Percentiles rank a stretch among this genome's conserved stretches.
Conservation (phyloP, 2,888 invertebrate genomes). For the Caenorhabditis sulstoni region DNA sequence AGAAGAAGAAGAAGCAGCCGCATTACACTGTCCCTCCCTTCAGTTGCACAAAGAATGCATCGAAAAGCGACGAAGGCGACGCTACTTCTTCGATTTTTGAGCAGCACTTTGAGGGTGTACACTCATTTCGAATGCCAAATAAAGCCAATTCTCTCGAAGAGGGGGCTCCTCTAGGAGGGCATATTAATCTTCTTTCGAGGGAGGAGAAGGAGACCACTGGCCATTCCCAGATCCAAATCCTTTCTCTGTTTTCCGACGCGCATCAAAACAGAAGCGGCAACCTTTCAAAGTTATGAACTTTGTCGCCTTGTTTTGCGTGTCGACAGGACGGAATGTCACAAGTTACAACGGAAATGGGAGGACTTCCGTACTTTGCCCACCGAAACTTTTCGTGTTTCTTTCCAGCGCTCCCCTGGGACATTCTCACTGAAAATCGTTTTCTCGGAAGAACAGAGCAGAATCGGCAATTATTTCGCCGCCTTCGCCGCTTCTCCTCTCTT, state of each 20-base stretch:
- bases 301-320: slow-evolving; percentile 3
- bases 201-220: neutral
- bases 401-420: neutral
- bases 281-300: slow-evolving; percentile 14
- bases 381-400: neutral
- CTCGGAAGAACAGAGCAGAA: neutral
- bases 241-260: slow-evolving; percentile 11
- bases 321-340: neutral
- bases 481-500: slow-evolving; percentile 3
- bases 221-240: neutral
- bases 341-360: neutral
- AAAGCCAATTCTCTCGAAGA: slow-evolving; percentile 37
- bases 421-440: slow-evolving; percentile 11
- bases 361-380: neutral
- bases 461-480: neutral
- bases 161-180: slow-evolving; percentile 7
- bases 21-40: slow-evolving; percentile 38
- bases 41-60: slow-evolving; percentile 44
- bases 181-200: slow-evolving; percentile 18
- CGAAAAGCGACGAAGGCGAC: slow-evolving; percentile 10
- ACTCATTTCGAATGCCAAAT: slow-evolving; percentile 41
- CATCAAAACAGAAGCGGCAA: no score
- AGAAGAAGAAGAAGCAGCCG: slow-evolving; percentile 1
- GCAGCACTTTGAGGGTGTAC: slow-evolving; percentile 22
- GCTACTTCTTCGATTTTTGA: slow-evolving; percentile 1